Evolutionary conservation across 2,797 vertebrate genomes (phyloP).

Genomic region (Leptodactylus fallax): DNA sequence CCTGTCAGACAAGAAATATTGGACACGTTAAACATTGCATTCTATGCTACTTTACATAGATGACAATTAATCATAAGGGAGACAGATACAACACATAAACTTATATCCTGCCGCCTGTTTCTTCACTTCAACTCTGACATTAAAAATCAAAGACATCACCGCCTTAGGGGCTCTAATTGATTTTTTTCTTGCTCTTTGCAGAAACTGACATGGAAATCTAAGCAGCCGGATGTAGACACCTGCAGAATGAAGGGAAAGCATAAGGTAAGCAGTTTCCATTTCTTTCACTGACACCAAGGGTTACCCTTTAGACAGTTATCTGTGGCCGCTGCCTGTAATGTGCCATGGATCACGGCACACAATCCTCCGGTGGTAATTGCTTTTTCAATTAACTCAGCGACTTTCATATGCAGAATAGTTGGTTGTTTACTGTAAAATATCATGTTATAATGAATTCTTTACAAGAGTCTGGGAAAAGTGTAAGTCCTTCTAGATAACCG

Average conservation of each 20-base stretch:
- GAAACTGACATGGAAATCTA: conserved; percentile 99
- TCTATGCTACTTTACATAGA: conserved; percentile 36
- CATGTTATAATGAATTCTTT: conserved; percentile 38
- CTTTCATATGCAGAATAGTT: conserved; percentile 74
- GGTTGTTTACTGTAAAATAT: conserved; percentile 19
- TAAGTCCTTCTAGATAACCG: not conserved
- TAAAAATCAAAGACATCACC: conserved; percentile 72
- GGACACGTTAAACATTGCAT: conserved; percentile 11
- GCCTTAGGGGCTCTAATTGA: conserved; percentile 73
- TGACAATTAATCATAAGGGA: conserved; percentile 72
- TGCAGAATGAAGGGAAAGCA: conserved; percentile 99
- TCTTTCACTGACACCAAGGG: conserved; percentile 74
- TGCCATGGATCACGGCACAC: conserved; percentile 69
- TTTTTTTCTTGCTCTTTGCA: conserved; percentile 78
- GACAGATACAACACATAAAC: conserved; percentile 72
- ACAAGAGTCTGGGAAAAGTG: not conserved
- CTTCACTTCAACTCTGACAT: conserved; percentile 71
- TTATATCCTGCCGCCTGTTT: conserved; percentile 67
- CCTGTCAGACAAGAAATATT: conserved; percentile 19
- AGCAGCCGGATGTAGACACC: conserved; percentile 95
- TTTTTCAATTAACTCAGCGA: conserved; percentile 73
- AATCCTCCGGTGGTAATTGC: conserved; percentile 71
- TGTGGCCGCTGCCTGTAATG: conserved; percentile 66
- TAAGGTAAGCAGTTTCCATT: conserved; percentile 86
- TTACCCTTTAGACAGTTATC: conserved; percentile 73